phyloP scores from a whole-genome alignment of 2,113 vertebrate genomes.

The Eulacestoma nigropectus region DNA sequence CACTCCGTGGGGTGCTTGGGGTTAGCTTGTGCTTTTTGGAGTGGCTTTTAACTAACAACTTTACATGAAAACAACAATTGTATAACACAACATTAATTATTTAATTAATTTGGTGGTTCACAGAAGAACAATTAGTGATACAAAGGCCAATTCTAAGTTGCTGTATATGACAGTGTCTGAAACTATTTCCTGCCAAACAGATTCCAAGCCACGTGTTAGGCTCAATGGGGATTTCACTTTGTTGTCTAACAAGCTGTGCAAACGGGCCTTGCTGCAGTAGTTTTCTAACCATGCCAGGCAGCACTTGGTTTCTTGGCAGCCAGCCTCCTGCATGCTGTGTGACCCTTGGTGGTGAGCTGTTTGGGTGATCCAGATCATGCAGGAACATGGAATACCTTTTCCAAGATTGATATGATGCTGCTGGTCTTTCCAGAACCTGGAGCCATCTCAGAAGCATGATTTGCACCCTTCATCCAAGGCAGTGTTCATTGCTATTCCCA shows the following conservation, averaged over 20 bases:
- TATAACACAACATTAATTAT: too few species aligned
- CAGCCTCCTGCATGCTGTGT: neutral
- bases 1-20: too few species aligned
- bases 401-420: neutral
- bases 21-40: too few species aligned
- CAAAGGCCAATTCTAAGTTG: too few species aligned
- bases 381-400: neutral
- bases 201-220: neutral
- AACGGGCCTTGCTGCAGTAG: neutral
- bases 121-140: too few species aligned
- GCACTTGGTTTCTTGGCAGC: neutral
- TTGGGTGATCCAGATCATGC: neutral
- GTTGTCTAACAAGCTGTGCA: neutral
- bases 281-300: neutral
- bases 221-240: neutral
- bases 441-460: neutral
- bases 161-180: neutral
- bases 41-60: too few species aligned
- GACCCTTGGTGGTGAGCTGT: fast-evolving
- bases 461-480: neutral
- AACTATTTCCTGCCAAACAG: neutral
- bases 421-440: neutral
- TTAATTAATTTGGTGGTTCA: too few species aligned
- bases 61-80: too few species aligned
- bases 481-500: neutral